Conservation (phyloP, 2,113 vertebrate species). For the Tupaia tana region DNA sequence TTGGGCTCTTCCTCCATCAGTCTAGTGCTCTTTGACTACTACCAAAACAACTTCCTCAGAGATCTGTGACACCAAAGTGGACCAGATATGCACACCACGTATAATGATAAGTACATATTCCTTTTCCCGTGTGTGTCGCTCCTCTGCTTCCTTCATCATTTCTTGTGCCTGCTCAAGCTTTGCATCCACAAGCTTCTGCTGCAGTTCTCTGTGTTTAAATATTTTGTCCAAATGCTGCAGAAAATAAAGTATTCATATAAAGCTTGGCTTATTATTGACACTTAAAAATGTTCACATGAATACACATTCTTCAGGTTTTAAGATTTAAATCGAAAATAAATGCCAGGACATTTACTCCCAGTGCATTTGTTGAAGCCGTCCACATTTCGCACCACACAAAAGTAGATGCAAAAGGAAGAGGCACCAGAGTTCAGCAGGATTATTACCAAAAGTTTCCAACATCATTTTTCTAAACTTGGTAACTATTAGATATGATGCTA, state of each 20-base stretch:
- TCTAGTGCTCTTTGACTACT: not conserved
- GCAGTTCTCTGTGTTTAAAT: slow-evolving; percentile 95
- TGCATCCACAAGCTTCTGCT: slow-evolving; percentile 95
- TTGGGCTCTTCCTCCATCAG: not conserved
- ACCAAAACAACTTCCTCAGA: not conserved
- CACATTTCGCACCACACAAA: not conserved
- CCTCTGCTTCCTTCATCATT: slow-evolving; percentile 92
- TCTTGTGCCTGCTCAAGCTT: slow-evolving; percentile 94
- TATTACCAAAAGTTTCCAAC: not conserved
- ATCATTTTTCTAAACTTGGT: not conserved
- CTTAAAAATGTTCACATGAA: not conserved
- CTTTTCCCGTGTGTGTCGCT: slow-evolving; percentile 95
- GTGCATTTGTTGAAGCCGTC: not conserved
- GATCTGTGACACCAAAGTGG: not conserved
- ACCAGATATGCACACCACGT: slow-evolving; percentile 16
- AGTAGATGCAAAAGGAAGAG: not conserved
- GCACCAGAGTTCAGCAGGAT: not conserved
- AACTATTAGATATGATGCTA: not conserved
- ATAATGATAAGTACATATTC: slow-evolving; percentile 92
- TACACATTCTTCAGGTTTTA: not conserved
- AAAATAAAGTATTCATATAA: slow-evolving; percentile 46
- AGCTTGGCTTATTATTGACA: not conserved
- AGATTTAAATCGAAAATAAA: not conserved
- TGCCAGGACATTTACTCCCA: too few species aligned
- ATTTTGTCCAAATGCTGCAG: slow-evolving; percentile 96